Evolutionary conservation across 2,113 vertebrate species (phyloP), one percentile per base, ranked within the genome.

Genomic region (Prunella himalayana): DNA sequence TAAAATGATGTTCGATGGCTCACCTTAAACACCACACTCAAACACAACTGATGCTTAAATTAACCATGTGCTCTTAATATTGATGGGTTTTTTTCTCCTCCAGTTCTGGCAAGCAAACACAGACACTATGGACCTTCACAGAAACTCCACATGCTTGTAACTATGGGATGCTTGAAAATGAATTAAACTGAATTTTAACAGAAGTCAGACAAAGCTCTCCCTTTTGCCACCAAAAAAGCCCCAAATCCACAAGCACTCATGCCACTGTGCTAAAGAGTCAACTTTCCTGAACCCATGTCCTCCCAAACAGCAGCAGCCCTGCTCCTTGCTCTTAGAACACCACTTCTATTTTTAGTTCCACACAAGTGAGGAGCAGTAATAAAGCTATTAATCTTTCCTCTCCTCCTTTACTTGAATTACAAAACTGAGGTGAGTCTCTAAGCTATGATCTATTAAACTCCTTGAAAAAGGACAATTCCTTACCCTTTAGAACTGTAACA

Each of bases 351-450:
- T 86, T 77, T 63, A 92, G 71, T 30, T 81, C 50, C 50, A 72
- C 17, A 2, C 8, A 86, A 94, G 39, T n/a, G 39, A 88, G 68
- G 70, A 83, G 28, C 47, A 39, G 60, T 77, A 92, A 94, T 70
- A 88, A 93, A 80, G 42, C 45, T 66, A 81, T 63, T 94, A 37
- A 86, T 93, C 86, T 51, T 92, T 83, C 50, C 21, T 60, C 71
- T 69, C 39, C 31, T 28, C 24, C 15, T 56, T 86, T 45, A 81
- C 61, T 80, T 86, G 57, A 47, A 64, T 81, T 88, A 63, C 47
- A 78, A 66, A 94, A 57, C 16, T 6, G 19, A 93, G 33, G 35
- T 83, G 54, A 85, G 49, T 42, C 23, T 65, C 63, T 59, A 80
- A 86, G 39, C 33, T 37, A 42, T 44, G 59, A 90, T 72, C 41